Evolutionary conservation across 2,113 vertebrate genomes (phyloP).

Genomic region (Spermophilus dauricus): DNA sequence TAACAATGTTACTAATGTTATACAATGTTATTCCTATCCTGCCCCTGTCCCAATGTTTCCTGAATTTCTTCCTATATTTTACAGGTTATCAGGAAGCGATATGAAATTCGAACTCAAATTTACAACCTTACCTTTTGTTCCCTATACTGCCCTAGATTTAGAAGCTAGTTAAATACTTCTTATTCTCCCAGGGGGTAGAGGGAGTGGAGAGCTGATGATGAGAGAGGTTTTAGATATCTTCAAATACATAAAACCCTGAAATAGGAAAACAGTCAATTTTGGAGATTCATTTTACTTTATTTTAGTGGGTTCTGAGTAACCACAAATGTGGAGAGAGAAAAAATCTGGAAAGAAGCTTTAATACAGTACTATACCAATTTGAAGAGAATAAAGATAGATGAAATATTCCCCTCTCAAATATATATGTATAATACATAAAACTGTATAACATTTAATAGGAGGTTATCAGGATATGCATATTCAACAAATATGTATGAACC

Average conservation of each 20-base stretch:
- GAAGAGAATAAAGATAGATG: slow-evolving; percentile 34
- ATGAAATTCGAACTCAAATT: slow-evolving; percentile 4
- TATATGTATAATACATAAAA: not conserved
- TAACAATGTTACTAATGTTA: too few species aligned
- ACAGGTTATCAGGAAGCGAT: slow-evolving; percentile 23
- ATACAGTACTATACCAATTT: not conserved
- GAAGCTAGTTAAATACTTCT: slow-evolving; percentile 7
- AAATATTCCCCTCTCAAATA: not conserved
- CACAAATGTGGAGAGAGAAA: slow-evolving; percentile 26
- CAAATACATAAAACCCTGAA: not conserved
- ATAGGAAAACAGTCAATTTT: not conserved
- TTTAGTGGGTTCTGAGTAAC: slow-evolving; percentile 41
- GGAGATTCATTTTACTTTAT: slow-evolving; percentile 44
- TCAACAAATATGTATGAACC: not conserved
- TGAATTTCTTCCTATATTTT: slow-evolving; percentile 26
- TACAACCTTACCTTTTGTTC: not conserved
- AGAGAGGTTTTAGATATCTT: slow-evolving; percentile 33
- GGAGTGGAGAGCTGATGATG: not conserved
- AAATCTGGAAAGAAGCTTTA: slow-evolving; percentile 3
- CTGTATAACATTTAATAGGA: not conserved
- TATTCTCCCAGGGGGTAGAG: not conserved
- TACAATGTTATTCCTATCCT: too few species aligned
- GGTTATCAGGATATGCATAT: not conserved
- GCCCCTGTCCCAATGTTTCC: not conserved
- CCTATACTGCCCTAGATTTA: not conserved